Conservation (phyloP, 1,140 invertebrate species). For the Lamellibrachia luymesi region DNA sequence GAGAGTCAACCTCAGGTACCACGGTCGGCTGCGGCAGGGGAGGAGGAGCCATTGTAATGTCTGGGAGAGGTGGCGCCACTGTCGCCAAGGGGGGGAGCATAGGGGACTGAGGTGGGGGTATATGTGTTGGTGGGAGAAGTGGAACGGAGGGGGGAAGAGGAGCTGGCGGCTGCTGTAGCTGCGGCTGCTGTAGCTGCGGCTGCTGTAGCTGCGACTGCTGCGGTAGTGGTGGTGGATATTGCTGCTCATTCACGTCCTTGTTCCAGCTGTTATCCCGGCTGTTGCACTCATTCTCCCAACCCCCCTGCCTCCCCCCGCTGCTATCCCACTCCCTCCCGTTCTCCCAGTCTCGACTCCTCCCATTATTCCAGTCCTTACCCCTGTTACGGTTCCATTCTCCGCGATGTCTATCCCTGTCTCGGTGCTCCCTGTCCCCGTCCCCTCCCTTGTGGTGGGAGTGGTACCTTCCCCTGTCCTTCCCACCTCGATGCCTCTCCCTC, state of each 20-base stretch:
- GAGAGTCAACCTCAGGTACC: neutral
- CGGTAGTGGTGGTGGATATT: constrained; percentile 3
- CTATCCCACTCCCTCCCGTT: constrained; percentile 21
- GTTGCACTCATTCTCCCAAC: constrained; percentile 13
- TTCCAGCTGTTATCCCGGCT: constrained; percentile 21
- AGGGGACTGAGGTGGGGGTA: neutral
- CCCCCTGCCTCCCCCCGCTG: constrained; percentile 19
- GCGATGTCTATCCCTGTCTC: constrained; percentile 29
- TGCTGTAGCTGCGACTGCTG: neutral
- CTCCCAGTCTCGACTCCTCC: constrained; percentile 22
- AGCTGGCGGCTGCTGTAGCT: neutral
- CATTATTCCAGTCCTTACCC: constrained; percentile 15
- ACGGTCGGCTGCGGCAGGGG: neutral
- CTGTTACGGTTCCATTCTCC: constrained; percentile 30
- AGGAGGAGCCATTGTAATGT: neutral
- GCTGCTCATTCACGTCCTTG: neutral
- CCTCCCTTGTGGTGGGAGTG: neutral
- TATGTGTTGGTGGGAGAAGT: neutral
- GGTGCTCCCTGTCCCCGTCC: neutral
- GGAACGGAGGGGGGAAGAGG: neutral
- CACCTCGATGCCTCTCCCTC: neutral
- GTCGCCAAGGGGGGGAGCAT: neutral
- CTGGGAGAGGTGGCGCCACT: neutral
- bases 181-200: neutral
- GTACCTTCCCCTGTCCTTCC: neutral